These are phyloP conservation scores for Sander lucioperca DNA, from an alignment of 2,113 vertebrate genomes.

Conservation along the genomic window DNA sequence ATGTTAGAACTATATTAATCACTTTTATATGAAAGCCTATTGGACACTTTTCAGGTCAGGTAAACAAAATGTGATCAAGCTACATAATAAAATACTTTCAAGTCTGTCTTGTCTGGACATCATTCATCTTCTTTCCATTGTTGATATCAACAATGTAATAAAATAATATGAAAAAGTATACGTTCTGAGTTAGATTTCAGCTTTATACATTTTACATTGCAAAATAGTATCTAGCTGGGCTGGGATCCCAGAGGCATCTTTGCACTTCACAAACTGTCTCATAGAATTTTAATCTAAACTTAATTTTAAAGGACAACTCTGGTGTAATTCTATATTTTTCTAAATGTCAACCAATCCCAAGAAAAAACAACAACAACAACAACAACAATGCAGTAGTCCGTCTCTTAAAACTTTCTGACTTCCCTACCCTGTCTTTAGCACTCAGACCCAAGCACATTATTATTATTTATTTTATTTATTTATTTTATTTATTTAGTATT, in stretches of 20 bases:
- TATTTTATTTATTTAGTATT: no score
- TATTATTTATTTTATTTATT: no score
- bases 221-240: not conserved
- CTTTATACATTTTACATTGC: not conserved
- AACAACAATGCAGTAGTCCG: not conserved
- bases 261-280: not conserved
- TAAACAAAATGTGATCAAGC: constrained; percentile 13
- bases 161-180: not conserved
- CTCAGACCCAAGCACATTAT: not conserved
- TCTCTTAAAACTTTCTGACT: not conserved
- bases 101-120: constrained; percentile 16
- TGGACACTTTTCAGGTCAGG: not conserved
- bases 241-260: not conserved
- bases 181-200: not conserved
- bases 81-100: constrained; percentile 24
- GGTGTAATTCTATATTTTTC: not conserved
- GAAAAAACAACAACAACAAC: constrained; percentile 3
- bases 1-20: constrained; percentile 15
- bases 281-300: not conserved
- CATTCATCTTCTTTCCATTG: constrained; percentile 7
- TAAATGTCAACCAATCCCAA: constrained; percentile 2
- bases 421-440: not conserved
- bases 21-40: not conserved
- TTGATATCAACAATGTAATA: not conserved
- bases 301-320: not conserved